Conservation (phyloP, 2,797 vertebrate species). For the Amblyopsis hoosieri region DNA sequence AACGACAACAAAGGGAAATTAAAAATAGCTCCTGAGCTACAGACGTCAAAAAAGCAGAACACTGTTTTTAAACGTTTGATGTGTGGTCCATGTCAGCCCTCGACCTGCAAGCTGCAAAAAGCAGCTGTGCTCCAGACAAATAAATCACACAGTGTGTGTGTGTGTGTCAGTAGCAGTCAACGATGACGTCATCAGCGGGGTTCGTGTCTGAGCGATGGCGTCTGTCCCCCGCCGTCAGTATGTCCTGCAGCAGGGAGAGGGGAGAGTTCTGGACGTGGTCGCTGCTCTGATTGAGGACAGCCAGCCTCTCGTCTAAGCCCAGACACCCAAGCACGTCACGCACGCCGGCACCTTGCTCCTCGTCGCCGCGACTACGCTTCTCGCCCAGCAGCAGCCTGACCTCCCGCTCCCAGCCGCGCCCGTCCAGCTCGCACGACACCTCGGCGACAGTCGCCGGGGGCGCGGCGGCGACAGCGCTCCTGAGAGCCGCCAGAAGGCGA, state of each 20-base stretch:
- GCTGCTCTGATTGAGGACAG: slow-evolving; percentile 71
- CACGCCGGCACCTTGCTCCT: slow-evolving; percentile 37
- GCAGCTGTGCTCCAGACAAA: too few relatives aligned
- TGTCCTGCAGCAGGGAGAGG: slow-evolving; percentile 76
- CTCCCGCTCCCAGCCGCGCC: slow-evolving; percentile 56
- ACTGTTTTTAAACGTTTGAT: too few relatives aligned
- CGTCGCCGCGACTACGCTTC: not conserved
- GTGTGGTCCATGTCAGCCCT: too few relatives aligned
- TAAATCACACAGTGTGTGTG: not conserved
- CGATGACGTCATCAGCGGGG: slow-evolving; percentile 54
- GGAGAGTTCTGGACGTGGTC: slow-evolving; percentile 79
- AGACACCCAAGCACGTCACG: slow-evolving; percentile 50
- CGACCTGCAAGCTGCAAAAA: too few relatives aligned
- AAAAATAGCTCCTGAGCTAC: too few relatives aligned
- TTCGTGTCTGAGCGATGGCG: slow-evolving; percentile 36
- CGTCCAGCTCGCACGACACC: slow-evolving; percentile 54
- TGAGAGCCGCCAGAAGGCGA: slow-evolving; percentile 78
- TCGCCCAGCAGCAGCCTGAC: slow-evolving; percentile 42
- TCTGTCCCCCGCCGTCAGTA: slow-evolving; percentile 43
- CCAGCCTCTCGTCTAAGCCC: slow-evolving; percentile 56
- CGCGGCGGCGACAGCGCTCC: slow-evolving; percentile 35
- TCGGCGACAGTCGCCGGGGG: not conserved
- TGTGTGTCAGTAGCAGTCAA: slow-evolving; percentile 71
- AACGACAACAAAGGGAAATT: too few relatives aligned
- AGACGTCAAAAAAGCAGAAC: too few relatives aligned